Evolutionary conservation across 2,113 vertebrate species (phyloP).

Genomic region (Hystrix cristata): DNA sequence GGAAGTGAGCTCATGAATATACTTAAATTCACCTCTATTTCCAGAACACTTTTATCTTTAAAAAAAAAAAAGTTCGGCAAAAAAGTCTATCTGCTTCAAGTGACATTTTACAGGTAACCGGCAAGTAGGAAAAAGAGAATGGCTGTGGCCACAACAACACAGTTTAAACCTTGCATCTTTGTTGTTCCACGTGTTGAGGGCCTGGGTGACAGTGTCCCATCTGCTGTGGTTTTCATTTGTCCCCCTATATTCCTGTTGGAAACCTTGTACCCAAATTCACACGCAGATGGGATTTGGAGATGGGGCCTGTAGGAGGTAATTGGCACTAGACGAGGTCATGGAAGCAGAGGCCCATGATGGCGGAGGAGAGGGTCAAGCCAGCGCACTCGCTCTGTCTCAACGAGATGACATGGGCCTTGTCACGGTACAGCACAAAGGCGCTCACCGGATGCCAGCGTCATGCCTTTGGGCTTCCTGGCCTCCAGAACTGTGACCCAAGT

Average conservation of each 20-base stretch:
- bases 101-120: neutral
- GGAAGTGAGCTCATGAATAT: neutral
- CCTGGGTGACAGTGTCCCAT: no score
- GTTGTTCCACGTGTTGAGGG: no score
- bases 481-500: neutral
- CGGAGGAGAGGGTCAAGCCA: neutral
- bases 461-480: neutral
- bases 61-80: neutral
- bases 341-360: neutral
- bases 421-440: neutral
- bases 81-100: neutral
- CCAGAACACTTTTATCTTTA: neutral
- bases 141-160: neutral
- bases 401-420: no score
- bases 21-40: neutral
- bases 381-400: neutral
- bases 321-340: neutral
- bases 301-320: neutral
- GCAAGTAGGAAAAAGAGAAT: neutral
- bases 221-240: neutral
- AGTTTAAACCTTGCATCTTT: neutral
- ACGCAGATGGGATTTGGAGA: neutral
- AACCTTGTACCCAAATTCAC: neutral
- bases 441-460: neutral
- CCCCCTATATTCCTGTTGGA: neutral